Evolutionary conservation across 2,888 invertebrate species (phyloP).

Genomic region (Ophraella communa): DNA sequence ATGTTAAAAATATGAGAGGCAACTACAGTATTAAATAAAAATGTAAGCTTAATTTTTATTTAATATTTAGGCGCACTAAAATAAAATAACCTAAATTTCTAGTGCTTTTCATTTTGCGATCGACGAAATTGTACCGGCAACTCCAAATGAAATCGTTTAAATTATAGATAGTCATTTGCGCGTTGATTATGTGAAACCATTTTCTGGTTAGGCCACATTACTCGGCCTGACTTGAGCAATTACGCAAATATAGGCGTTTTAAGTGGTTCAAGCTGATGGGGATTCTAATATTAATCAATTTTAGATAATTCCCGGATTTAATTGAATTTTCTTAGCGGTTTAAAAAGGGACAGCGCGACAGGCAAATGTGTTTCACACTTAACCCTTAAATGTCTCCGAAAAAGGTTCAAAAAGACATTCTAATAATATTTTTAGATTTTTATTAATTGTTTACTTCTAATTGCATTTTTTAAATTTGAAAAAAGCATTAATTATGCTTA

Average conservation of each 20-base stretch:
- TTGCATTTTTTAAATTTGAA: no score
- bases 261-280: slow-evolving; percentile 3
- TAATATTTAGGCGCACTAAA: no score
- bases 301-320: not conserved
- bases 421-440: not conserved
- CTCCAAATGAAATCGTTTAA: not conserved
- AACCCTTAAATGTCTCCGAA: not conserved
- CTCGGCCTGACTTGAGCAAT: slow-evolving; percentile 2
- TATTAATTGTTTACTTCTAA: no score
- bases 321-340: slow-evolving; percentile 1
- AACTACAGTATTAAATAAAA: no score
- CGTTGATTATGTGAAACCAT: not conserved
- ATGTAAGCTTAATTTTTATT: no score
- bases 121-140: not conserved
- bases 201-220: slow-evolving; percentile 1
- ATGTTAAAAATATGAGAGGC: no score
- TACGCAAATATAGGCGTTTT: slow-evolving; percentile 3
- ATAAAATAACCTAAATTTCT: no score
- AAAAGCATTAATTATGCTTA: no score
- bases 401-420: not conserved
- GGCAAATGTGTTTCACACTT: not conserved
- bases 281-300: not conserved
- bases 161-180: not conserved
- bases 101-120: not conserved
- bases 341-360: not conserved